phyloP scores from a whole-genome alignment of 2,888 invertebrate species.

The Xanthorhoe spadicearia region DNA sequence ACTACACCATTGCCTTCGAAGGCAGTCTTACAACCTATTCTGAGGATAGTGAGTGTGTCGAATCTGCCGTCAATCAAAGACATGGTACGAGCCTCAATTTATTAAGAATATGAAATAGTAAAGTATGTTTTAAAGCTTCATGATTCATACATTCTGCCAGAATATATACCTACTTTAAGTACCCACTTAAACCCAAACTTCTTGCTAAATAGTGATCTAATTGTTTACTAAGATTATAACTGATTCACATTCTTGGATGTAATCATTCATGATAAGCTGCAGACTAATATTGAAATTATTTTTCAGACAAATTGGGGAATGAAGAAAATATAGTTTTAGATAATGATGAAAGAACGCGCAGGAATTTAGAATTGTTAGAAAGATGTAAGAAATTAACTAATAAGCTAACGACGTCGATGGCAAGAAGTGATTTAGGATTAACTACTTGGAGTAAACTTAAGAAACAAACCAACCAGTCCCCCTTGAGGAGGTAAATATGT shows the following conservation, averaged over 20 bases:
- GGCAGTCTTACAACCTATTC: slow-evolving; percentile 94
- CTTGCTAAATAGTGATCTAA: slow-evolving; percentile 52
- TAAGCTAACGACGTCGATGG: slow-evolving; percentile 91
- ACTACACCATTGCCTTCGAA: slow-evolving; percentile 97
- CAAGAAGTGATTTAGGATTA: slow-evolving; percentile 93
- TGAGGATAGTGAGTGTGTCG: slow-evolving; percentile 91
- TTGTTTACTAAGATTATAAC: slow-evolving; percentile 55
- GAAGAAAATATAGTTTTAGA: slow-evolving; percentile 75
- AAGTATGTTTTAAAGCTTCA: background rate
- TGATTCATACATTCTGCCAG: slow-evolving; percentile 16
- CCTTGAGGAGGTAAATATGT: slow-evolving; percentile 84
- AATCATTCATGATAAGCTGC: slow-evolving; percentile 59
- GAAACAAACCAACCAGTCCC: slow-evolving; percentile 87
- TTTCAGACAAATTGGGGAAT: slow-evolving; percentile 81
- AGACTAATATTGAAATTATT: slow-evolving; percentile 49
- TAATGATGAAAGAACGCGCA: slow-evolving; percentile 83
- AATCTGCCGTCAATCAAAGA: slow-evolving; percentile 81
- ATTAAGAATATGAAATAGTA: background rate
- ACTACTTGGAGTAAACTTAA: slow-evolving; percentile 95
- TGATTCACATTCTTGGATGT: slow-evolving; percentile 45
- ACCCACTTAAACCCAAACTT: slow-evolving; percentile 29
- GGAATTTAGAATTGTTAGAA: slow-evolving; percentile 83
- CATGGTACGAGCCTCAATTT: slow-evolving; percentile 63
- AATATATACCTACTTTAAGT: slow-evolving; percentile 31
- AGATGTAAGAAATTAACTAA: slow-evolving; percentile 82